phyloP scores from a whole-genome alignment of 1,140 invertebrate species.

The Drosophila sechellia region DNA sequence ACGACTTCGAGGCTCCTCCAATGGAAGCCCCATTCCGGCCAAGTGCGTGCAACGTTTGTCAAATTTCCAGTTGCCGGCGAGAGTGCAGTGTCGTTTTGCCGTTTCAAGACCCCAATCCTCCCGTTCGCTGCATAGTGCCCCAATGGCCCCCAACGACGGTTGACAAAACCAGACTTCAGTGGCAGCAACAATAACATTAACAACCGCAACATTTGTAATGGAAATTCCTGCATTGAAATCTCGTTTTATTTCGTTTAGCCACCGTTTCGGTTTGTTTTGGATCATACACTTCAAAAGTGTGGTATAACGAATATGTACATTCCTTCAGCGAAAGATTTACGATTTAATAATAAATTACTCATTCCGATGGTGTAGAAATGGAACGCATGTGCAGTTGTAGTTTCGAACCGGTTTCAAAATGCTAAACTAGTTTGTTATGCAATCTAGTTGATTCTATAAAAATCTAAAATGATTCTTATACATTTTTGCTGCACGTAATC shows the following conservation, averaged over 20 bases:
- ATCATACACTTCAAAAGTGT: conserved; percentile 21
- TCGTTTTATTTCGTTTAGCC: conserved; percentile 67
- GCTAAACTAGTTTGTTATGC: conserved; percentile 13
- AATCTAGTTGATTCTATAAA: conserved; percentile 1
- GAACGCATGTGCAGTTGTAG: not conserved
- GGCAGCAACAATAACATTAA: conserved; percentile 36
- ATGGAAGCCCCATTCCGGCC: conserved; percentile 30
- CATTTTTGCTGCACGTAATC: too few relatives aligned
- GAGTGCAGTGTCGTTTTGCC: not conserved
- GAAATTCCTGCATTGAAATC: conserved; percentile 79
- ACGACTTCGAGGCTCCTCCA: not conserved
- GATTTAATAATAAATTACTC: not conserved
- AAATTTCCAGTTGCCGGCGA: conserved; percentile 63
- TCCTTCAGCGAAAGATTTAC: not conserved
- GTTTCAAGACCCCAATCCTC: conserved; percentile 6
- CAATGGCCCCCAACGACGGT: conserved; percentile 35
- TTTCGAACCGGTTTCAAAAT: conserved; percentile 5
- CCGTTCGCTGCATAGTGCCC: not conserved
- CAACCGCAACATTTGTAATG: conserved; percentile 74
- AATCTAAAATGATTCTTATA: not conserved
- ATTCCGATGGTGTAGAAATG: not conserved
- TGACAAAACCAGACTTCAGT: conserved; percentile 53
- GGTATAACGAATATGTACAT: not conserved
- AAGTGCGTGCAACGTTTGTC: conserved; percentile 77
- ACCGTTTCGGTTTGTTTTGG: conserved; percentile 37